Base-by-base conservation (phyloP, 2,888 invertebrate species). In the Aleiodes testaceus region DNA sequence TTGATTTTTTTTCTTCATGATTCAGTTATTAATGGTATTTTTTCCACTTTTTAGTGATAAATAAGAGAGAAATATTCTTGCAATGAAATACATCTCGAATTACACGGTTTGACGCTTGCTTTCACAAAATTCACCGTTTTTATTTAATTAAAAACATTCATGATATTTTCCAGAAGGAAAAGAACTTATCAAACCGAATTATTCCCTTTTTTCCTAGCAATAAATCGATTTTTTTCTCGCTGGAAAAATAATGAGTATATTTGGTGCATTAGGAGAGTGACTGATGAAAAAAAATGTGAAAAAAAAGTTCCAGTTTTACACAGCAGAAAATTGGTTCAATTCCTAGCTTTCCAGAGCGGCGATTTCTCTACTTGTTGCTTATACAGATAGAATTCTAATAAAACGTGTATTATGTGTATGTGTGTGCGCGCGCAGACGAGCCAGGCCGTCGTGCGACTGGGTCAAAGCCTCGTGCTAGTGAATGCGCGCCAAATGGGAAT, bases 301-400 rank as follows among this genome's bases (percentile, higher is more conserved):
- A 64, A 52, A 53, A 66, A 50, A 66, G 59, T 68, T 49, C 49
- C 52, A 71, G 66, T 44, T 61, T 45, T 50, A 50, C 7, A n/a
- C 49, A 49, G 16, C 20, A 36, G 49, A 66, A 71, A 66, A 71
- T 71, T 61, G 52, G 66, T 66, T 71, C 61, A 71, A 49, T 63
- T 71, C 69, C 67, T 45, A 61, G 70, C 75, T 75, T 77, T 77
- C 75, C 72, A 74, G 77, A 75, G 74, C 74, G 70, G 36, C 77
- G 79, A 80, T 79, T 80, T 80, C 79, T 79, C 78, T 74, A 75
- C 66, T 75, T 74, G 77, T 73, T 73, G 75, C 74, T 72, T 72
- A 36, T 44, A 66, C 66, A 59, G 47, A 36, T 36, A 6, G 11
- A 36, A 36, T 36, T 36, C 9, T 36, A 2, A 36, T 36, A 36